Conservation (phyloP, 2,113 vertebrate species). For the Xyliphius kryptos region DNA sequence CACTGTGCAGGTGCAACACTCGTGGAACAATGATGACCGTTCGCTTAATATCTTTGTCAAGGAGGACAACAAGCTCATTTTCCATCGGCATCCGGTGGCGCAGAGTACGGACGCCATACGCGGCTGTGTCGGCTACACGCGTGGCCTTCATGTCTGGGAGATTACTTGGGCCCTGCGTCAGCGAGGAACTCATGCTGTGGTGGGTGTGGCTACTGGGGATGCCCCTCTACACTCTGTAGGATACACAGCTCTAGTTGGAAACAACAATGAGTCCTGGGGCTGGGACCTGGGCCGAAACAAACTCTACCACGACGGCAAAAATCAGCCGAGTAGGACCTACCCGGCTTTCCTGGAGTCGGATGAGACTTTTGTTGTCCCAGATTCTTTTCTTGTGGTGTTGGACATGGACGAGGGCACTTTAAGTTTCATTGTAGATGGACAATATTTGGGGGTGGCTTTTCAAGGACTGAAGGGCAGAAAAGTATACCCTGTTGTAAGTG, state of each 20-base stretch:
- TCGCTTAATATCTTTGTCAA: constrained; percentile 97
- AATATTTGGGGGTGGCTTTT: constrained; percentile 94
- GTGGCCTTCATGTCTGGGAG: constrained; percentile 96
- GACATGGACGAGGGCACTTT: constrained; percentile 97
- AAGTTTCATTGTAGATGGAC: constrained; percentile 95
- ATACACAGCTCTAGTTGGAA: constrained; percentile 90
- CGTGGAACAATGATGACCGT: constrained; percentile 93
- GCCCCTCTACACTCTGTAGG: constrained; percentile 92
- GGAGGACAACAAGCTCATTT: constrained; percentile 91
- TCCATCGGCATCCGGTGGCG: constrained; percentile 96
- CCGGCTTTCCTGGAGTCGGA: constrained; percentile 87
- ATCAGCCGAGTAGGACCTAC: constrained; percentile 87
- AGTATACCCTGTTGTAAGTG: constrained; percentile 92
- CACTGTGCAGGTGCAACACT: constrained; percentile 81
- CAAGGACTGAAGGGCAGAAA: constrained; percentile 94
- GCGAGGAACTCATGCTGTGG: constrained; percentile 89
- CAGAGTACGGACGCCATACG: constrained; percentile 96
- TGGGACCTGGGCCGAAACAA: no score
- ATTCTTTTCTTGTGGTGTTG: constrained; percentile 91
- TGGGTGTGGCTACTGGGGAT: constrained; percentile 84
- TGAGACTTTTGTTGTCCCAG: constrained; percentile 92
- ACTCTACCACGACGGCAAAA: constrained; percentile 94
- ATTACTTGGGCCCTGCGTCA: constrained; percentile 96
- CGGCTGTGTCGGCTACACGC: constrained; percentile 85
- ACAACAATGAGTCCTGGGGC: constrained; percentile 90